Percentiles rank a stretch among this genome's conserved stretches.
These are phyloP conservation scores for Hymenochirus boettgeri DNA, from an alignment of 2,113 vertebrate genomes.

Conservation along the genomic window DNA sequence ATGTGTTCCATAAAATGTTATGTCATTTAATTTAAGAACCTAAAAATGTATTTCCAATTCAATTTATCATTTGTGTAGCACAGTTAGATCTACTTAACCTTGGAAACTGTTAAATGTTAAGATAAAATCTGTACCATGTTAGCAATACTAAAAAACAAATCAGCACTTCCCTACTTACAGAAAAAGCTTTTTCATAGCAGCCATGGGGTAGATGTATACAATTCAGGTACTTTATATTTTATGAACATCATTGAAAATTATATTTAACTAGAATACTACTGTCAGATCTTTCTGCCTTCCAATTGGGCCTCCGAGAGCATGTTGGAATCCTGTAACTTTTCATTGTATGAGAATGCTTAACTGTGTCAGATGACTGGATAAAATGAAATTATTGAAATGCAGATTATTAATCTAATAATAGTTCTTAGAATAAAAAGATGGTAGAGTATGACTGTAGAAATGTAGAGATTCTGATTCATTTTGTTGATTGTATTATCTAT, in stretches of 20 bases:
- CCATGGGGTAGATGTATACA: conserved; percentile 18
- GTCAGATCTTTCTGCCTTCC: conserved; percentile 17
- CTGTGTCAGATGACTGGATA: too few species aligned
- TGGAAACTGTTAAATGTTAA: conserved; percentile 39
- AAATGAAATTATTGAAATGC: too few species aligned
- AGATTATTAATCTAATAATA: too few species aligned
- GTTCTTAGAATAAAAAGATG: too few species aligned
- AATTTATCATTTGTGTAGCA: conserved; percentile 30
- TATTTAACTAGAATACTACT: conserved; percentile 37
- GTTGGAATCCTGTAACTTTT: background rate
- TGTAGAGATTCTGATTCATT: too few species aligned
- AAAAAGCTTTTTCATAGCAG: conserved; percentile 25
- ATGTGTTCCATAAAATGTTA: too few species aligned
- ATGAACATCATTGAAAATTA: conserved; percentile 31
- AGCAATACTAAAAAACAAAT: conserved; percentile 32
- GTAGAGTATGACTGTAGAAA: too few species aligned
- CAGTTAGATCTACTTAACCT: conserved; percentile 35
- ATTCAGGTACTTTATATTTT: conserved; percentile 36
- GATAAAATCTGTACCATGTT: conserved; percentile 32
- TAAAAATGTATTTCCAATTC: conserved; percentile 6
- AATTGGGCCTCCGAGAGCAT: conserved; percentile 14
- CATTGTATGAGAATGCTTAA: too few species aligned
- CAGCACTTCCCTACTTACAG: conserved; percentile 15
- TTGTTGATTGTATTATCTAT: too few species aligned
- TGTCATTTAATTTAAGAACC: too few species aligned